Evolutionary conservation across 2,888 invertebrate species (phyloP).

Genomic region (Ophioninae sp.): DNA sequence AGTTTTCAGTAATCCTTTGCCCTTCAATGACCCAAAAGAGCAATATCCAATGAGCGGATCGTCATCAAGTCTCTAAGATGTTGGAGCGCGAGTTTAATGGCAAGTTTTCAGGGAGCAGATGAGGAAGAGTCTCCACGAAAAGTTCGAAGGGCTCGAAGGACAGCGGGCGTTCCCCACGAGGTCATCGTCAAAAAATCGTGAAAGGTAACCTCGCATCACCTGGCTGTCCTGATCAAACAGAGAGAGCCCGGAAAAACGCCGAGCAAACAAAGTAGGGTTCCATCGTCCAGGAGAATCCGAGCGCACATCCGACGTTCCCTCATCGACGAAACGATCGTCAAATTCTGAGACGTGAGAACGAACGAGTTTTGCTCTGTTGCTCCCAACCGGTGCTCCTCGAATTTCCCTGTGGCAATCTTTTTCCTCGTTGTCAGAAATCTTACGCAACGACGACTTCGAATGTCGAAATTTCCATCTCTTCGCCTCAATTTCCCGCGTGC

Average conservation of each 20-base stretch:
- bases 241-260: slow-evolving; percentile 68
- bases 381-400: slow-evolving; percentile 4
- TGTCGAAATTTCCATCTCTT: background rate
- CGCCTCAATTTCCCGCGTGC: background rate
- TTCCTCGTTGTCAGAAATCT: slow-evolving; percentile 68
- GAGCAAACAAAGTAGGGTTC: slow-evolving; percentile 71
- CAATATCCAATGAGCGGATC: too few species aligned
- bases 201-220: slow-evolving; percentile 72
- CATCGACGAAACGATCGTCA: slow-evolving; percentile 7
- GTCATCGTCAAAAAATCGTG: background rate
- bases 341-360: slow-evolving; percentile 38
- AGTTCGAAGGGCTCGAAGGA: background rate
- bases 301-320: slow-evolving; percentile 29
- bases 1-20: too few species aligned
- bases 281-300: slow-evolving; percentile 63
- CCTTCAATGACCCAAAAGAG: too few species aligned
- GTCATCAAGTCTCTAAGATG: background rate
- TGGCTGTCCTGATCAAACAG: slow-evolving; percentile 79
- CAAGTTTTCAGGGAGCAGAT: background rate
- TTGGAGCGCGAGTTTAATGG: background rate
- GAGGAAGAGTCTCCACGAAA: slow-evolving; percentile 2
- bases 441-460: slow-evolving; percentile 8
- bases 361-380: slow-evolving; percentile 18
- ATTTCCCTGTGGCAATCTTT: slow-evolving; percentile 52
- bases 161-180: background rate